Evolutionary conservation across 2,888 invertebrate species (phyloP), one percentile per base, ranked within the genome.

Genomic region (Stegana nigrithorax): DNA sequence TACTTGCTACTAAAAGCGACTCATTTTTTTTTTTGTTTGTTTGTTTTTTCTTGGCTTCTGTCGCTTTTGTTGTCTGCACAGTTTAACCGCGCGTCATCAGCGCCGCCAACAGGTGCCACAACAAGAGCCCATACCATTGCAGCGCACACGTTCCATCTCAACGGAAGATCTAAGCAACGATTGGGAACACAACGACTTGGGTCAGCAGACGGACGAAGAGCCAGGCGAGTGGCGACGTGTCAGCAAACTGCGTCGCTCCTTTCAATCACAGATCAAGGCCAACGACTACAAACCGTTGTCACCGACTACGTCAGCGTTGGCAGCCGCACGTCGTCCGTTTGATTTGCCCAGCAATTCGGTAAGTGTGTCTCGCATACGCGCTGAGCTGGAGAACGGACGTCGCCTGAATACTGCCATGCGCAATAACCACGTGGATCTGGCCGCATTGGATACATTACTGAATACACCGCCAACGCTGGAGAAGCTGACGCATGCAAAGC

Each of bases 211-310:
- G 32, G 71, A 76, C 51, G 87, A 88, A 55, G 87, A 88, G 76
- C 88, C 89, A 27, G 87, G 88, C 1, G 90, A 89, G 78, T 92
- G 92, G 90, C 85, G 88, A 58, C 88, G 91, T 69, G 89, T 90
- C 55, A 91, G 91, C 12, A 89, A 89, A 72, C 85, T 89, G 63
- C 88, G 91, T 47, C 87, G 89, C 65, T 91, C 92, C 4, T 86
- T 92, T 69, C 91, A 92, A 76, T 90, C 91, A 80, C 89, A 91
- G 5, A 90, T 90, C 74, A 75, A 81, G 55, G 69, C 76, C 21
- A 69, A 71, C 8, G 63, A 55, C 4, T 29, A 44, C 27, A 36
- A 23, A 7, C 36, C 12, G n/a, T 36, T n/a, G n/a, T 21, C 55
- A 17, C 32, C 12, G 6, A 26, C 27, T 4, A 14, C 27, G 14